A percentile compares a stretch with the other conserved stretches of the same genome.
phyloP scores from a whole-genome alignment of 2,888 invertebrate genomes.

The Thecocarcelia acutangulata region DNA sequence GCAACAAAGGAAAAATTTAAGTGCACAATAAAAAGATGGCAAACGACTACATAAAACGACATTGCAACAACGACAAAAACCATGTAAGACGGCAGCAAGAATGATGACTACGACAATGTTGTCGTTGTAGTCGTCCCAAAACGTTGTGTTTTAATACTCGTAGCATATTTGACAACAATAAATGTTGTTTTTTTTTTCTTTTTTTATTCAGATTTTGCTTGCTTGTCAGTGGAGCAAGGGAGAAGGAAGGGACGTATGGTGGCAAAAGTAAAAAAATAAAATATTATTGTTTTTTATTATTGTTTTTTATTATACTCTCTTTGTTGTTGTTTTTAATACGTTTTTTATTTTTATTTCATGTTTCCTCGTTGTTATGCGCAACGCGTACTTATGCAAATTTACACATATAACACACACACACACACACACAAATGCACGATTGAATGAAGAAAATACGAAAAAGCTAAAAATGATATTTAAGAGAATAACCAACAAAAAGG shows the following conservation, averaged over 20 bases:
- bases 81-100: slow-evolving; percentile 22
- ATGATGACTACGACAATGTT: slow-evolving; percentile 53
- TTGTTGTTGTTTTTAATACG: slow-evolving; percentile 62
- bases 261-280: slow-evolving; percentile 42
- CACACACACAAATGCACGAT: slow-evolving; percentile 19
- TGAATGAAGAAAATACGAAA: slow-evolving; percentile 30
- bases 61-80: slow-evolving; percentile 18
- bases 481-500: slow-evolving; percentile 22
- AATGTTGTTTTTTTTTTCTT: too few species aligned
- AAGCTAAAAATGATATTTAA: slow-evolving; percentile 47
- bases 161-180: slow-evolving; percentile 57
- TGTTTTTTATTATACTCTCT: slow-evolving; percentile 33
- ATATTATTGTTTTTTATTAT: slow-evolving; percentile 50
- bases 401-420: slow-evolving; percentile 66
- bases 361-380: slow-evolving; percentile 71
- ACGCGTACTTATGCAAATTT: slow-evolving; percentile 73
- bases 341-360: slow-evolving; percentile 65
- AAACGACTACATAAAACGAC: slow-evolving; percentile 50
- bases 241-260: slow-evolving; percentile 29
- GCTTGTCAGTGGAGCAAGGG: slow-evolving; percentile 20
- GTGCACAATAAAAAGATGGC: slow-evolving; percentile 57
- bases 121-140: slow-evolving; percentile 35
- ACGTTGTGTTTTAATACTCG: slow-evolving; percentile 18
- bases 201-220: slow-evolving; percentile 25
- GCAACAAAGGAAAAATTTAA: slow-evolving; percentile 59